Percentiles rank a stretch among this genome's conserved stretches.
Evolutionary conservation across 2,888 invertebrate genomes (phyloP).

Genomic region (Anodontia alba): DNA sequence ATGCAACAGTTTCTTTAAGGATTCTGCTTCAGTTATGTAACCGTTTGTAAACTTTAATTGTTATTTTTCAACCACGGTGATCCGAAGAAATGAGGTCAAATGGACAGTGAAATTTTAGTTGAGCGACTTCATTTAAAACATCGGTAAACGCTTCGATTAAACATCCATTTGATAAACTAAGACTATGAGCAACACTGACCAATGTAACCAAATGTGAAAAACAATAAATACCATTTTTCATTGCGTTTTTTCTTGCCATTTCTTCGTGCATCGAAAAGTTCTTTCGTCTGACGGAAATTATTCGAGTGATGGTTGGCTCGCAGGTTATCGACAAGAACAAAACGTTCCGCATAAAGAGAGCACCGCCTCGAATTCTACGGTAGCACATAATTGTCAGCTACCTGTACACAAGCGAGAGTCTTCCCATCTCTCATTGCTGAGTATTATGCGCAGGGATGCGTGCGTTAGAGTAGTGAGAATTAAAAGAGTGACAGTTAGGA

Average conservation of each 20-base stretch:
- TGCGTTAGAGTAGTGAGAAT: too few species aligned
- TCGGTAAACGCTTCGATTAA: too few species aligned
- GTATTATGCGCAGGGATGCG: too few species aligned
- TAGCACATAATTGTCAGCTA: background rate
- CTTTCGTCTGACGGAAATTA: slow-evolving; percentile 14
- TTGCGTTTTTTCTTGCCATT: slow-evolving; percentile 76
- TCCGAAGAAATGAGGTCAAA: background rate
- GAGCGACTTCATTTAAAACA: background rate
- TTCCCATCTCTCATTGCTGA: too few species aligned
- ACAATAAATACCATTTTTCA: slow-evolving; percentile 68
- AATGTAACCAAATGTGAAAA: background rate
- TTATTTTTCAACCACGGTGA: background rate
- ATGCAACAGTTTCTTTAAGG: too few species aligned
- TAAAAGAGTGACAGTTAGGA: too few species aligned
- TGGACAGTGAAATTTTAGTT: background rate
- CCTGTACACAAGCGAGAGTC: too few species aligned
- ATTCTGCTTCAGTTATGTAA: too few species aligned
- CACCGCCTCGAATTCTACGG: slow-evolving; percentile 16
- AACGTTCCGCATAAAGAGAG: background rate
- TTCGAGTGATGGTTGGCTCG: background rate
- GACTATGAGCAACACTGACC: background rate
- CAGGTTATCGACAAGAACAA: background rate
- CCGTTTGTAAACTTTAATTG: background rate
- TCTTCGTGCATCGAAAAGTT: slow-evolving; percentile 1
- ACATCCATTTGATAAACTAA: too few species aligned